These are phyloP conservation scores for Cheirogaleus medius DNA, from an alignment of 2,113 vertebrate species.

Conservation along the genomic window DNA sequence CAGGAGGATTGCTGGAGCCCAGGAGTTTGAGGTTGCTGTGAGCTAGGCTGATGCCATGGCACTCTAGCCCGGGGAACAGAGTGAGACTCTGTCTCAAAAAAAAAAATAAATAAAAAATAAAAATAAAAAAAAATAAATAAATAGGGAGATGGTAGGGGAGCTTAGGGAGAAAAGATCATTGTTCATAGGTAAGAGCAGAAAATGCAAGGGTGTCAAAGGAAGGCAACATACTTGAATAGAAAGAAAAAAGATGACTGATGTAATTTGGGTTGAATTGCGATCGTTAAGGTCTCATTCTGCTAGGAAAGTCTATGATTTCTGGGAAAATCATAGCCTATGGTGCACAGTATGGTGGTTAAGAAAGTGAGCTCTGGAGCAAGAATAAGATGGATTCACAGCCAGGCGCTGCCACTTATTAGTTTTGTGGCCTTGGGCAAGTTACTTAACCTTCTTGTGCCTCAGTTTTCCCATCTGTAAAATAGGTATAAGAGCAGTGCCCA, in stretches of 20 bases:
- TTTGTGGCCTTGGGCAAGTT: not conserved
- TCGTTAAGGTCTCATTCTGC: not conserved
- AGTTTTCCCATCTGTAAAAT: not conserved
- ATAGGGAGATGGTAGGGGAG: not conserved
- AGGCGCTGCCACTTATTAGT: not conserved
- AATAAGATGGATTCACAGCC: not conserved
- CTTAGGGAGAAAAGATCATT: not conserved
- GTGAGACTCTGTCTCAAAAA: too few relatives aligned
- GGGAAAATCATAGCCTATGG: not conserved
- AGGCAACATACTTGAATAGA: not conserved
- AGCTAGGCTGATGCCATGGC: too few relatives aligned
- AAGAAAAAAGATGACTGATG: not conserved
- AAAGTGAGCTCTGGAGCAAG: not conserved
- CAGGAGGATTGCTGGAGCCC: too few relatives aligned
- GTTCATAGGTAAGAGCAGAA: not conserved
- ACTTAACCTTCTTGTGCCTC: not conserved
- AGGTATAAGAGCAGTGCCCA: not conserved
- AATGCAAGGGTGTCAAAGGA: not conserved
- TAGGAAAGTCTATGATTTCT: not conserved
- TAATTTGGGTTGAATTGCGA: not conserved
- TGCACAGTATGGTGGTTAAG: not conserved
- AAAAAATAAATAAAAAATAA: not conserved
- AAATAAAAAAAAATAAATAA: conserved; percentile 51
- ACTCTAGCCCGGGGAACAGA: too few relatives aligned
- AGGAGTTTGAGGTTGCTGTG: too few relatives aligned